A percentile compares a stretch with the other conserved stretches of the same genome.
phyloP scores from a whole-genome alignment of 2,797 vertebrate genomes.

The Spondyliosoma cantharus region DNA sequence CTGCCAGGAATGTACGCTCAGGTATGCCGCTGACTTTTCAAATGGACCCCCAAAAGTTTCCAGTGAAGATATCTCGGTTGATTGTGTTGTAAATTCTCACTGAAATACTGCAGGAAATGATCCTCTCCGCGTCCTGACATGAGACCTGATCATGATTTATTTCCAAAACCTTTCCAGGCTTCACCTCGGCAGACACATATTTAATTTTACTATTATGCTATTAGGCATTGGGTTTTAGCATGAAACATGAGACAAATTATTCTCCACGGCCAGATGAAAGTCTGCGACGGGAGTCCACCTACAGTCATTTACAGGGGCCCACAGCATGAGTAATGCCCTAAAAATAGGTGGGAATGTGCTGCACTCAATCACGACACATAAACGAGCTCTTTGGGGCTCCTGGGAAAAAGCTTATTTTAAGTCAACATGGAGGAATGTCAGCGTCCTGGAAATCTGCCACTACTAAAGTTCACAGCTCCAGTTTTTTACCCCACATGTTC shows the following conservation, averaged over 20 bases:
- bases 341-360: slow-evolving; percentile 80
- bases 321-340: slow-evolving; percentile 74
- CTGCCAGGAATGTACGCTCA: slow-evolving; percentile 46
- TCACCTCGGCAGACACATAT: slow-evolving; percentile 26
- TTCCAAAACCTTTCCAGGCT: slow-evolving; percentile 41
- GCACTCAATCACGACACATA: slow-evolving; percentile 73
- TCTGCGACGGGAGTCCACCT: slow-evolving; percentile 60
- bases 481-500: slow-evolving; percentile 18
- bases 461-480: slow-evolving; percentile 54
- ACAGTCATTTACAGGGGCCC: slow-evolving; percentile 62
- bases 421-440: slow-evolving; percentile 78
- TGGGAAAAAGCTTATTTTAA: slow-evolving; percentile 75
- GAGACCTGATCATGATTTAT: slow-evolving; percentile 50
- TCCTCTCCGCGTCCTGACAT: slow-evolving; percentile 26
- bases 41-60: slow-evolving; percentile 7
- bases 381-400: slow-evolving; percentile 68
- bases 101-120: slow-evolving; percentile 29
- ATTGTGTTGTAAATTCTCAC: slow-evolving; percentile 9
- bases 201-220: slow-evolving; percentile 61
- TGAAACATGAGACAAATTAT: slow-evolving; percentile 61
- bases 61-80: slow-evolving; percentile 24
- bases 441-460: slow-evolving; percentile 59
- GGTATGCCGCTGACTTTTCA: slow-evolving; percentile 45
- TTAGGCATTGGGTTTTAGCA: slow-evolving; percentile 50
- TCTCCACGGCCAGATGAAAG: slow-evolving; percentile 64